Percentiles rank a stretch among this genome's conserved stretches.
Conservation (phyloP, 2,888 invertebrate genomes). For the Rhopalosiphum nymphaeae region DNA sequence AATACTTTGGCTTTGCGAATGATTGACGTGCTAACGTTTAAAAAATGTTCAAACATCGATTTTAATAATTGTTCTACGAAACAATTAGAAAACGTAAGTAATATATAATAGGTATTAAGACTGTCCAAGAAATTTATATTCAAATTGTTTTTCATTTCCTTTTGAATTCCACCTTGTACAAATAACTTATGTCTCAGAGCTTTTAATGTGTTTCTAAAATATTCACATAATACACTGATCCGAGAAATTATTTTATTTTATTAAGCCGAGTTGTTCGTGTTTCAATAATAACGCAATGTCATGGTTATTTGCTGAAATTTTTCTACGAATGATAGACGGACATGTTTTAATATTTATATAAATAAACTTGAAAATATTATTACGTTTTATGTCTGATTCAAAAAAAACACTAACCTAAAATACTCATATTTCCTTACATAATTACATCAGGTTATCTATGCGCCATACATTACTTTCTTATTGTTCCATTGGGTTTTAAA, state of each 20-base stretch:
- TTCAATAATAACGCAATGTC: not conserved
- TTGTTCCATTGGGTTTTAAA: not conserved
- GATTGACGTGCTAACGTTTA: conserved; percentile 89
- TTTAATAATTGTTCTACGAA: conserved; percentile 69
- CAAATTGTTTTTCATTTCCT: not conserved
- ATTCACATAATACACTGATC: not conserved
- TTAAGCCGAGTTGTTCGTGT: not conserved
- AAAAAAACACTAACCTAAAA: not conserved
- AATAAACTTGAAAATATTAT: not conserved
- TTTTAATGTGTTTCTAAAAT: not conserved
- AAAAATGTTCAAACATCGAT: conserved; percentile 76
- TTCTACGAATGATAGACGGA: not conserved
- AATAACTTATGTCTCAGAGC: not conserved
- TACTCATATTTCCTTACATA: not conserved
- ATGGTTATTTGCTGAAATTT: not conserved
- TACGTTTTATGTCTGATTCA: not conserved
- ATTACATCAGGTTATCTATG: not conserved
- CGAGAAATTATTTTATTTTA: not conserved
- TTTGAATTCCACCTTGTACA: not conserved
- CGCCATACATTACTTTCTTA: not conserved
- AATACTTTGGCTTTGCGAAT: conserved; percentile 90
- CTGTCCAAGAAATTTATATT: not conserved
- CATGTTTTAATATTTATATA: not conserved
- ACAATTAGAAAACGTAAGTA: conserved; percentile 58
- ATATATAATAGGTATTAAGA: not conserved